Percentiles rank a stretch among this genome's conserved stretches.
Conservation (phyloP, 2,888 invertebrate genomes). For the Drosophila borborema region DNA sequence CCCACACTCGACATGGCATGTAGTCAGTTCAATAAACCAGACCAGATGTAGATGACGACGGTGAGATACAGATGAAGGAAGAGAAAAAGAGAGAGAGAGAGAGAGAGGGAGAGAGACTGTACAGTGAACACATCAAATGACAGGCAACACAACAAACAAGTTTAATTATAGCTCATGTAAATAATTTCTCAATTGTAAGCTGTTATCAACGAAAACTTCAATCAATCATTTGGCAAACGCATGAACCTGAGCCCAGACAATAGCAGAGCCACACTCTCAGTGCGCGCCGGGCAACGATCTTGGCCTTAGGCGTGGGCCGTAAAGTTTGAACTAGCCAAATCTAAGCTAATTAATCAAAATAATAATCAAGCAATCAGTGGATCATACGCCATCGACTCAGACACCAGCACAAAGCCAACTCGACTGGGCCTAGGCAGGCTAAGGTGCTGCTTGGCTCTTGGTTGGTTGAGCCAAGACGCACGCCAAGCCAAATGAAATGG, state of each 20-base stretch:
- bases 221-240: conserved; percentile 82
- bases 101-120: conserved; percentile 20
- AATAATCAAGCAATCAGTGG: conserved; percentile 83
- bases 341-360: conserved; percentile 84
- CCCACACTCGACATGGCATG: conserved; percentile 61
- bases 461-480: conserved; percentile 75
- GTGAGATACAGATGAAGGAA: conserved; percentile 19
- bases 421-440: neutral
- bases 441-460: conserved; percentile 1
- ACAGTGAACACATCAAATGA: conserved; percentile 69
- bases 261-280: conserved; percentile 42
- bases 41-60: conserved; percentile 29
- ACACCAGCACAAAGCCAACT: conserved; percentile 56
- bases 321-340: conserved; percentile 80
- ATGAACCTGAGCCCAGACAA: conserved; percentile 69
- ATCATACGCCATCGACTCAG: conserved; percentile 63
- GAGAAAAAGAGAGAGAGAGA: conserved; percentile 32
- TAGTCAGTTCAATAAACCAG: conserved; percentile 76
- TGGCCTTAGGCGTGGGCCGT: conserved; percentile 75
- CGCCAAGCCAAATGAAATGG: conserved; percentile 67
- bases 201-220: conserved; percentile 82
- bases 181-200: conserved; percentile 82
- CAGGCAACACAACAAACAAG: conserved; percentile 81
- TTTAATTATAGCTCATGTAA: conserved; percentile 82
- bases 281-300: conserved; percentile 25